Evolutionary conservation across 2,888 invertebrate genomes (phyloP).

Genomic region (Plutella xylostella): DNA sequence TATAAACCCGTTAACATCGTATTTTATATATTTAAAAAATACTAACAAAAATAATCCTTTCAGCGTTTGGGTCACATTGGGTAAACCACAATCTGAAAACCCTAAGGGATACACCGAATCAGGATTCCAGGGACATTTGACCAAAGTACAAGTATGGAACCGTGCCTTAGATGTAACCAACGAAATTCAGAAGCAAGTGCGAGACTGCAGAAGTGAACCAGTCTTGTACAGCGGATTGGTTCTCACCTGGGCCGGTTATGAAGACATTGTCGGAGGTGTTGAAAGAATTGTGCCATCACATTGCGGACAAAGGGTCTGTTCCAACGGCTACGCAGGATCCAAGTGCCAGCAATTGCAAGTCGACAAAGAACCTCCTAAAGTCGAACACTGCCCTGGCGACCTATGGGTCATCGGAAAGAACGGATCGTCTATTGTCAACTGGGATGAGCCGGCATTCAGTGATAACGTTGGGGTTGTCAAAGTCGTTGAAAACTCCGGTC

Average conservation of each 20-base stretch:
- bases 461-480: conserved; percentile 87
- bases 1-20: background rate
- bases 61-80: conserved; percentile 92
- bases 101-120: conserved; percentile 86
- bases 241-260: conserved; percentile 94
- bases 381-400: conserved; percentile 93
- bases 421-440: conserved; percentile 88
- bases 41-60: conserved; percentile 22
- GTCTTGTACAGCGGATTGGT: conserved; percentile 88
- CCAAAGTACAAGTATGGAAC: conserved; percentile 95
- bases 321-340: conserved; percentile 86
- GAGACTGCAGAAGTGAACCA: conserved; percentile 92
- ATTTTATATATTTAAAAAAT: background rate
- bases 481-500: conserved; percentile 87
- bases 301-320: conserved; percentile 91
- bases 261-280: conserved; percentile 88
- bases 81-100: conserved; percentile 86
- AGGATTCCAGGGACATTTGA: conserved; percentile 96
- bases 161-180: conserved; percentile 90
- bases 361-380: conserved; percentile 87
- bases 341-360: conserved; percentile 88
- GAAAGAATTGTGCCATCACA: conserved; percentile 92
- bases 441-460: conserved; percentile 93
- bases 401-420: conserved; percentile 94
- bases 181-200: conserved; percentile 93